Evolutionary conservation across 1,140 invertebrate genomes (phyloP), one percentile per base, ranked within the genome.

Genomic region (Brachionus sp.): DNA sequence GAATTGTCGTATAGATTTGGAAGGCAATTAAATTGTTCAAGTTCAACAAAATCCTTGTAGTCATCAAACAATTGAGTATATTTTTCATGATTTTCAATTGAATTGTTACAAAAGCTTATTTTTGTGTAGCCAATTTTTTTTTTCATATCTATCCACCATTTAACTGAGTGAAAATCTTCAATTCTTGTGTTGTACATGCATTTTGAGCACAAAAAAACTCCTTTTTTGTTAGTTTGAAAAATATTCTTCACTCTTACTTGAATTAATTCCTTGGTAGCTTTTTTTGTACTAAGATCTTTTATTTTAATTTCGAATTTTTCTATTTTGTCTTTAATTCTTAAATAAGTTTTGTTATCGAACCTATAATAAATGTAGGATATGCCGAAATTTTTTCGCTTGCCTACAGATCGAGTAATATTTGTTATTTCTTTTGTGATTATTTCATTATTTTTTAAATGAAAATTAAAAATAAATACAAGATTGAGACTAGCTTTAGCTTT

Each of bases 141-240:
- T 70, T 70, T 70, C 66, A 70, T 70, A 37, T 70, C 33, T 1
- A 70, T 70, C 66, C 66, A 70, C 66, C 66, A 70, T 70, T 70
- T 70, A 0, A 70, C 66, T 13, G 66, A 70, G 16, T 70, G n/a
- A n/a, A 42, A 70, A 19, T 70, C 66, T n/a, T 70, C 35, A 70
- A 70, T 19, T 1, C 37, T 39, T 42, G 66, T 70, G 35, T 70
- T 70, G 35, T 70, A 70, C 66, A 70, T 70, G 37, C 66, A 70
- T 70, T 70, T 70, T 16, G 66, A 70, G 29, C 66, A 70, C 16
- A 39, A 19, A 39, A 70, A 70, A 70, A 39, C 66, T 6, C 66
- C 66, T 42, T 70, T 70, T 70, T 70, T 70, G 29, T 39, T 19
- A 42, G 19, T 70, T 9, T 12, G n/a, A 19, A 70, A 70, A 16